Evolutionary conservation across 2,888 invertebrate genomes (phyloP).

Genomic region (Agriopis marginaria): DNA sequence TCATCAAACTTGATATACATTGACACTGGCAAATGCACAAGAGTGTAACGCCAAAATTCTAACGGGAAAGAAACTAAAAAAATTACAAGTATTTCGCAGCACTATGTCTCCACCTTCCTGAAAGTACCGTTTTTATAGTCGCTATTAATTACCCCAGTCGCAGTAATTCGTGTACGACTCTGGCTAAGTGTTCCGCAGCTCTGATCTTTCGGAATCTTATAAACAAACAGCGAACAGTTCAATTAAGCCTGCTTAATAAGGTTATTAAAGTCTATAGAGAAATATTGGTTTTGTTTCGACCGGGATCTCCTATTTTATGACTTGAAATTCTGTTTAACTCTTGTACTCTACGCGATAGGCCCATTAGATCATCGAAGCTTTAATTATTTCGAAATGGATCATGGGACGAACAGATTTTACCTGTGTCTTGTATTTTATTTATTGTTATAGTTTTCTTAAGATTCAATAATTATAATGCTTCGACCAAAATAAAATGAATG

Average conservation of each 20-base stretch:
- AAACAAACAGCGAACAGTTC: slow-evolving; percentile 17
- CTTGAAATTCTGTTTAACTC: background rate
- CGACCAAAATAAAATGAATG: too few relatives aligned
- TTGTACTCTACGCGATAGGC: background rate
- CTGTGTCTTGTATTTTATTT: too few relatives aligned
- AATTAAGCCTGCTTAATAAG: slow-evolving; percentile 16
- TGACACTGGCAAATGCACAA: too few relatives aligned
- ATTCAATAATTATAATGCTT: too few relatives aligned
- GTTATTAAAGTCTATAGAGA: slow-evolving; percentile 15
- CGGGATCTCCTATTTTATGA: slow-evolving; percentile 5
- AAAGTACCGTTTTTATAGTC: slow-evolving; percentile 22
- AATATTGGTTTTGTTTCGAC: slow-evolving; percentile 11
- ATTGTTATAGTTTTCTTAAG: too few relatives aligned
- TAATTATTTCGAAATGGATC: background rate
- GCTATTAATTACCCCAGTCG: slow-evolving; percentile 24
- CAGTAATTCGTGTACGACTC: slow-evolving; percentile 14
- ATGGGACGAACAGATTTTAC: too few relatives aligned
- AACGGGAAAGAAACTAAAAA: too few relatives aligned
- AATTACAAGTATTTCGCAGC: slow-evolving; percentile 1
- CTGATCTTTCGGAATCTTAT: slow-evolving; percentile 20
- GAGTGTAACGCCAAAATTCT: too few relatives aligned
- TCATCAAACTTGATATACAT: too few relatives aligned
- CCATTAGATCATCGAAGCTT: background rate
- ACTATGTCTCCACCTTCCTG: background rate
- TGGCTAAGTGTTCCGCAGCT: slow-evolving; percentile 1